phyloP scores from a whole-genome alignment of 2,113 vertebrate genomes.

The Egretta garzetta region DNA sequence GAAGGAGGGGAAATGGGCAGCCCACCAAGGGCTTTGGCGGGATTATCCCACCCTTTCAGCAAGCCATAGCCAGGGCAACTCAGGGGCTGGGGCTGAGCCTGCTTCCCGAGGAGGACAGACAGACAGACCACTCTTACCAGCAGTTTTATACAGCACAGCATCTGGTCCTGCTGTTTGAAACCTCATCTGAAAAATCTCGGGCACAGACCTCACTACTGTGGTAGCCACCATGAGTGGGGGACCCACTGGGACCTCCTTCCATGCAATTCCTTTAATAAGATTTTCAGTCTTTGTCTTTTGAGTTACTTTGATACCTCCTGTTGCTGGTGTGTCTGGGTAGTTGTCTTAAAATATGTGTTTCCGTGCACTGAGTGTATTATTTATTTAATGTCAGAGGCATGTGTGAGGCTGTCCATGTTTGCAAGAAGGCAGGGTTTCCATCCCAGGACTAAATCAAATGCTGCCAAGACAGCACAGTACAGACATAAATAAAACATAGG shows the following conservation, averaged over 20 bases:
- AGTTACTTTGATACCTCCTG: neutral
- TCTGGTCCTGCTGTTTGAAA: neutral
- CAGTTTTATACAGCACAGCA: neutral
- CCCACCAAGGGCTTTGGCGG: conserved; percentile 24
- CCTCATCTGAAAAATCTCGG: neutral
- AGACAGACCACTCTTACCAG: neutral
- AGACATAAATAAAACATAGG: conserved; percentile 32
- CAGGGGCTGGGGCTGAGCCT: neutral
- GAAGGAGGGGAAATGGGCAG: conserved; percentile 50
- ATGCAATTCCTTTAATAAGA: neutral
- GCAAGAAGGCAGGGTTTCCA: neutral
- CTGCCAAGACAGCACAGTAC: neutral
- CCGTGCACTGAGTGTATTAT: neutral
- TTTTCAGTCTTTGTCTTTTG: neutral
- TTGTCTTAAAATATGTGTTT: neutral
- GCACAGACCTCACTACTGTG: neutral
- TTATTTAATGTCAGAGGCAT: neutral
- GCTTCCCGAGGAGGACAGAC: neutral
- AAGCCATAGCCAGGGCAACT: neutral
- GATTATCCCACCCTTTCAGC: conserved; percentile 32
- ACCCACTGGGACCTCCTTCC: neutral
- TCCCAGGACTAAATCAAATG: conserved; percentile 7
- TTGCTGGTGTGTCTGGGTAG: neutral
- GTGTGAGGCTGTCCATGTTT: neutral
- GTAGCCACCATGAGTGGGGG: neutral